Base-by-base conservation (phyloP, 1,140 invertebrate genomes). In the Drosophila littoralis region DNA sequence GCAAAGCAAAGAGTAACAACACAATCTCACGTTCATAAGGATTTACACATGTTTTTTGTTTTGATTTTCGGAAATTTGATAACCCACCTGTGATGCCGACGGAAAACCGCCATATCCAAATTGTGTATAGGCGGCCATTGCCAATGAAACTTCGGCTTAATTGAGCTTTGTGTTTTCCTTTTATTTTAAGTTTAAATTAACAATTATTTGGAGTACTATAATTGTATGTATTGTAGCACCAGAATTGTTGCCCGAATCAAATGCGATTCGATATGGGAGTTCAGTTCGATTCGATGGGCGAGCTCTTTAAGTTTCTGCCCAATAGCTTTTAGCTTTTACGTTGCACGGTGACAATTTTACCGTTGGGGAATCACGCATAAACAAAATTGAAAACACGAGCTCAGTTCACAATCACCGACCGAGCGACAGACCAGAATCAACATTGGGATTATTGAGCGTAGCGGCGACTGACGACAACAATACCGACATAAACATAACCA, bases 61-160 rank as follows among this genome's bases (percentile, higher is more conserved):
- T 28, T 28, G 22, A 4, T 28, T 28, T 28, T 28, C 4, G 22
- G 22, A 36, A 36, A 15, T 15, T 54, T 15, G 13, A 15, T 35
- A 36, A 74, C 75, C 52, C 64, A 91, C 90, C 90, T 91, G 90
- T 40, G 90, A 75, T 65, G 76, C 90, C 81, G 90, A 81, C 86
- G 90, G 90, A 71, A 91, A 91, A 69, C 80, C 78, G 60, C 90
- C 90, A 55, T 91, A 91, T 91, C 90, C 90, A 45, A 91, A 91
- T 80, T 91, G 90, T 66, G 90, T 88, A 57, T 91, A 91, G 33
- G 90, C 90, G 58, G 90, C 90, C 90, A 91, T 91, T 70, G 55
- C 38, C 36, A 42, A 22, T 38, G 15, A 43, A 6, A 17, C 22
- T 60, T 36, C 7, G 15, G 36, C 28, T 33, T 54, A 22, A n/a